A percentile compares a stretch with the other conserved stretches of the same genome.
phyloP scores from a whole-genome alignment of 2,113 vertebrate species.

The Uria aalge region DNA sequence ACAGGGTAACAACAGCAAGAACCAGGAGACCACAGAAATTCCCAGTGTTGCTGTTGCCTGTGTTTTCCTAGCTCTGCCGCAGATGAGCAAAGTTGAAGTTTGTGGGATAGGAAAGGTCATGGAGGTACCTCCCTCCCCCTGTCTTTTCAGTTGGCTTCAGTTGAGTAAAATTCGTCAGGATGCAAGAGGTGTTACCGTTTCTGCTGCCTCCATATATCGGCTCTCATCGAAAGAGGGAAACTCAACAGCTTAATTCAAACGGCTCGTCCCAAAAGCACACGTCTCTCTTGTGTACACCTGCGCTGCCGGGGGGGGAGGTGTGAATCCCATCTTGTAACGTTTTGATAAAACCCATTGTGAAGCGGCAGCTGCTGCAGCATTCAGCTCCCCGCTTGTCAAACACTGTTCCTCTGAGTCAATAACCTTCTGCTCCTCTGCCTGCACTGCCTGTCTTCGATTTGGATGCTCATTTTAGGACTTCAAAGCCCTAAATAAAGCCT shows the following conservation, averaged over 20 bases:
- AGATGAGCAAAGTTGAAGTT: not conserved
- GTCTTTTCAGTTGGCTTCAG: not conserved
- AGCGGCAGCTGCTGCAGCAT: not conserved
- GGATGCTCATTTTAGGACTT: not conserved
- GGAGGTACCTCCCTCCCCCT: not conserved
- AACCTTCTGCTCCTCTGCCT: not conserved
- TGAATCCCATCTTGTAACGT: not conserved
- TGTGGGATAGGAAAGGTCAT: not conserved
- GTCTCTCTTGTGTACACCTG: not conserved
- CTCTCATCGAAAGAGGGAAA: not conserved
- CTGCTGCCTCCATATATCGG: not conserved
- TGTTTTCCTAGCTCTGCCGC: not conserved
- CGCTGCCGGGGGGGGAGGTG: accelerated
- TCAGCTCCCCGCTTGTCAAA: not conserved
- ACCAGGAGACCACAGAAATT: not conserved
- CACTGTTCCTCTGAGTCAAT: not conserved
- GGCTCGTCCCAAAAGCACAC: not conserved
- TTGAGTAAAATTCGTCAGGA: not conserved
- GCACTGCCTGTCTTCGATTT: not conserved
- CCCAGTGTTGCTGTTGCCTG: not conserved
- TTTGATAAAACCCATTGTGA: not conserved
- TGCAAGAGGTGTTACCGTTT: not conserved
- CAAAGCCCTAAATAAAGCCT: not conserved
- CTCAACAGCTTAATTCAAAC: not conserved
- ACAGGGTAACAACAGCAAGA: not conserved